phyloP scores from a whole-genome alignment of 1,140 invertebrate species.

The Diachasmimorpha longicaudata region DNA sequence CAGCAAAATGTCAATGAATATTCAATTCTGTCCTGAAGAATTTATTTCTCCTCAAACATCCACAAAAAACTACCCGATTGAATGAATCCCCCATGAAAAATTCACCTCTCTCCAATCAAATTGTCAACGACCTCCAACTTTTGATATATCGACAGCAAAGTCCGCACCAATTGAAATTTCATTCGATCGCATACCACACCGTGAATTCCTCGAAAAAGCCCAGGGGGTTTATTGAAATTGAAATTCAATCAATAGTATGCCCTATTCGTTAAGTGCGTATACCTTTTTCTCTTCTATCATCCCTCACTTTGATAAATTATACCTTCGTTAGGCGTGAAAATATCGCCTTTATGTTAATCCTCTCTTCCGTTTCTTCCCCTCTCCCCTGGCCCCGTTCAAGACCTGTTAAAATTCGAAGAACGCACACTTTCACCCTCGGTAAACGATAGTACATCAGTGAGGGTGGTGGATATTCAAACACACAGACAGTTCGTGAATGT shows the following conservation, averaged over 20 bases:
- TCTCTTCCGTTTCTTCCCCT: background rate
- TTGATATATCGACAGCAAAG: background rate
- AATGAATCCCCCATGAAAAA: too few species aligned
- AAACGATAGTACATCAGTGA: conserved; percentile 16
- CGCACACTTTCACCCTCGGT: conserved; percentile 24
- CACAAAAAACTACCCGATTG: too few species aligned
- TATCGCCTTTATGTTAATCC: conserved; percentile 25
- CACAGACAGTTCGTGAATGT: background rate
- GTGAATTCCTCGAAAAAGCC: background rate
- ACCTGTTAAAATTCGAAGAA: conserved; percentile 26
- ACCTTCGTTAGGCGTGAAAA: conserved; percentile 1
- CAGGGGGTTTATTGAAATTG: background rate
- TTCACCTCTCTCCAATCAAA: too few species aligned
- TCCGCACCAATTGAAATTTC: background rate
- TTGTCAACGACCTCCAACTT: too few species aligned
- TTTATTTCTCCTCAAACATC: too few species aligned
- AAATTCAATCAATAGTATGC: conserved; percentile 7
- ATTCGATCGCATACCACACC: background rate
- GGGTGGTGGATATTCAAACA: conserved; percentile 8
- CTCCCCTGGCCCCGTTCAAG: too few species aligned
- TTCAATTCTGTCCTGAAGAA: too few species aligned
- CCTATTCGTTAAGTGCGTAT: background rate
- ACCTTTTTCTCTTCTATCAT: background rate
- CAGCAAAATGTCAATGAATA: too few species aligned
- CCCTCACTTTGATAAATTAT: background rate